phyloP scores from a whole-genome alignment of 1,140 invertebrate species.

The Drosophila quadrilineata region DNA sequence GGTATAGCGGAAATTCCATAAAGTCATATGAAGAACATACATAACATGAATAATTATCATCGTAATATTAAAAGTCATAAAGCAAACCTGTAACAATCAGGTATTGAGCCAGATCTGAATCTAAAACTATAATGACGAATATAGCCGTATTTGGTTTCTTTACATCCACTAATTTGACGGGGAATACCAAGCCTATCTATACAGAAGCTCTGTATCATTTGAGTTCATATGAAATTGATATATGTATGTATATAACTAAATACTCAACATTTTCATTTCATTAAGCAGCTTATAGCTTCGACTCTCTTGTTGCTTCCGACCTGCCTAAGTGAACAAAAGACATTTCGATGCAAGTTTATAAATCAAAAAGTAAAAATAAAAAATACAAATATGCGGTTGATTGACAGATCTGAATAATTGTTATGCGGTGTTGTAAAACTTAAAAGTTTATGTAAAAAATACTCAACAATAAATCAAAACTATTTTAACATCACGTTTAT shows the following conservation, averaged over 20 bases:
- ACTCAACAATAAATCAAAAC: slow-evolving; percentile 38
- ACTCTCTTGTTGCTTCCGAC: background rate
- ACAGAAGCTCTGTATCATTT: too few relatives aligned
- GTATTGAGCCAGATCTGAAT: too few relatives aligned
- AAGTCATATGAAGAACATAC: too few relatives aligned
- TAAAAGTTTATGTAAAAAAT: slow-evolving; percentile 13
- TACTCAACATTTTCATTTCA: slow-evolving; percentile 20
- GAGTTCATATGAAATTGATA: slow-evolving; percentile 5
- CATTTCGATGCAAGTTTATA: background rate
- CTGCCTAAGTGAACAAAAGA: slow-evolving; percentile 21
- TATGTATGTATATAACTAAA: background rate
- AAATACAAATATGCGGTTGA: too few relatives aligned
- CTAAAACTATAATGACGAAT: too few relatives aligned
- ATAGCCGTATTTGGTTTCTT: too few relatives aligned
- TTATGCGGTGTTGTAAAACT: slow-evolving; percentile 28
- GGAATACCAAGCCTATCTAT: too few relatives aligned
- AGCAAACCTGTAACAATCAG: too few relatives aligned
- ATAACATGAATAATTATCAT: too few relatives aligned
- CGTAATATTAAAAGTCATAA: too few relatives aligned
- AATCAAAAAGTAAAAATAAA: slow-evolving; percentile 26
- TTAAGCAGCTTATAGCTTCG: slow-evolving; percentile 40
- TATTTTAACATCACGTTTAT: too few relatives aligned
- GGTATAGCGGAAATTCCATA: too few relatives aligned
- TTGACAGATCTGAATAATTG: slow-evolving; percentile 40
- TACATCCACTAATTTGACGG: slow-evolving; percentile 2